Evolutionary conservation across 2,113 vertebrate genomes (phyloP), one percentile per base, ranked within the genome.

Genomic region (Oncorhynchus masou): DNA sequence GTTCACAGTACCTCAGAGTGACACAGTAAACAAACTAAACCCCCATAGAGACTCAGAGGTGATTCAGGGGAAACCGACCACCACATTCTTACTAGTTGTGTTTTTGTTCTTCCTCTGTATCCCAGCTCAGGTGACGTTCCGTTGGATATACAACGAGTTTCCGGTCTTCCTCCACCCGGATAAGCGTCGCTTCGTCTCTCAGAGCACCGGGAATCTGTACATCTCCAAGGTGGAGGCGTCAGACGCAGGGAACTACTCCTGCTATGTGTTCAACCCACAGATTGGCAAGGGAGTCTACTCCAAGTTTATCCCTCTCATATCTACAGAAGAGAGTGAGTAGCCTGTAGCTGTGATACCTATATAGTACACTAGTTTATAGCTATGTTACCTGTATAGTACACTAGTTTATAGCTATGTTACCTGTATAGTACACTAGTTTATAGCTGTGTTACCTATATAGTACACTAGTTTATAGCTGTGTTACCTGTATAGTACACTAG

Each of bases 101-200:
- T 59, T 27, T 20, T 27, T 25, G 16, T 25, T 24, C 15, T 27
- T 9, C 22, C 15, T 75, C 49, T 80, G 20, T 76, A 51, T 59
- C 73, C 68, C 81, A 99, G 98, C 93, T 92, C 96, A 97, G 81
- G 94, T 99, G 79, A 95, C 94, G 73, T 99, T 97, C 79, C 96
- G 96, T 80, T 99, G 98, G 98, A 96, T 99, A 87, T 94, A 94
- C 79, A 99, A 99, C 34, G 97, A 99, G 86, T 98, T 98, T 84
- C 98, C 98, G 11, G 93, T 95, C 9, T 98, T 99, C 88, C 96
- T 99, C 85, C 85, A 92, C 76, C 93, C 95, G 72, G 97, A 98
- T 83, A 94, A 93, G 62, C 94, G 97, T 2, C 93, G 96, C 31
- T 99, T 98, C 87, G 97, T 99, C 72, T 98, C 97, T 31, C 98